Conservation (phyloP, 2,797 vertebrate species). For the Galaxias olidus region DNA sequence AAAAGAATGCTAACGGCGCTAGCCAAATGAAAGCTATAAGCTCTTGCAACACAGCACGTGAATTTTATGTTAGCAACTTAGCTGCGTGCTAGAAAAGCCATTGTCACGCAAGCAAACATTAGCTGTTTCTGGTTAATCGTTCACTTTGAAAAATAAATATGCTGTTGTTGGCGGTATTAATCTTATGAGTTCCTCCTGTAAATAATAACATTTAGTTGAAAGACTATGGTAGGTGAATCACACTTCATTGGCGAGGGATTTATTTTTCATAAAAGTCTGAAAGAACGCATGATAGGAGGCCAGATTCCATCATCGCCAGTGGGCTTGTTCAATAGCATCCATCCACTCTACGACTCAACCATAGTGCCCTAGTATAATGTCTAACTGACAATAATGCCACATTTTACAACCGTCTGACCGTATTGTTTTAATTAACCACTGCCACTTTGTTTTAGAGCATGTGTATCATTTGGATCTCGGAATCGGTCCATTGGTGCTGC, state of each 20-base stretch:
- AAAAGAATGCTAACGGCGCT: constrained; percentile 25
- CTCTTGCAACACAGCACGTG: constrained; percentile 64
- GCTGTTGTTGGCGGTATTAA: too few relatives aligned
- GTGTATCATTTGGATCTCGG: constrained; percentile 92
- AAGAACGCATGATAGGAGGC: not conserved
- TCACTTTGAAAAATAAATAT: too few relatives aligned
- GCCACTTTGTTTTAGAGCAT: constrained; percentile 75
- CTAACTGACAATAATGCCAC: too few relatives aligned
- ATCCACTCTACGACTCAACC: not conserved
- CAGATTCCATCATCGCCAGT: not conserved
- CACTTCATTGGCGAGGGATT: not conserved
- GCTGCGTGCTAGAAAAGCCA: constrained; percentile 2
- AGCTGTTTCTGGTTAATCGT: too few relatives aligned
- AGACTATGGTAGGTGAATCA: not conserved
- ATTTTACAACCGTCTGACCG: too few relatives aligned
- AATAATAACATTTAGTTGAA: not conserved
- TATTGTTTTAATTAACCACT: too few relatives aligned
- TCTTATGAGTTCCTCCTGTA: too few relatives aligned
- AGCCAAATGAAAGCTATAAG: constrained; percentile 32
- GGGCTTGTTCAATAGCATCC: constrained; percentile 3
- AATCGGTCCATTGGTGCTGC: constrained; percentile 93
- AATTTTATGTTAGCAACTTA: constrained; percentile 16
- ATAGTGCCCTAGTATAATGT: too few relatives aligned
- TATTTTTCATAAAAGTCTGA: not conserved
- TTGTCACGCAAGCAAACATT: constrained; percentile 6